Base-by-base conservation (phyloP, 1,140 invertebrate species). In the Asbolus verrucosus region DNA sequence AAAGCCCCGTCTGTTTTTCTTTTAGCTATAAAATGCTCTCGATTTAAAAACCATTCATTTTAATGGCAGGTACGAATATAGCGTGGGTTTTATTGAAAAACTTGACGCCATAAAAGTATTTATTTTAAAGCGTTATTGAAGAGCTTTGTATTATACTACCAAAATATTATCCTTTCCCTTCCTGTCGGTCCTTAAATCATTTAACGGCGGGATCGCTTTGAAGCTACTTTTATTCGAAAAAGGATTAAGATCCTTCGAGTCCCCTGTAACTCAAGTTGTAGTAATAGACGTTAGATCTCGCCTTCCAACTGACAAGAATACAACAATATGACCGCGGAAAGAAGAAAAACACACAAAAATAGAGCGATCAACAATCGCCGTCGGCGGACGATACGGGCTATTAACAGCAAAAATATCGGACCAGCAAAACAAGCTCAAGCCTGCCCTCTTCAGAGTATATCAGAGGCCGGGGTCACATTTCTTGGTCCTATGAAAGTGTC, bases 401-500 rank as follows among this genome's bases (percentile, higher is more conserved):
- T 63, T 63, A 63, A 63, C 61, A 21, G 16, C 61, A 18, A 63
- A 16, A 63, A 63, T 63, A 63, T 39, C 61, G 61, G 15, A 9
- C 11, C 33, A 4, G 33, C 9, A 39, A 63, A 63, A 63, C 61
- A 39, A 63, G 18, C 38, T 38, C 15, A 41, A 24, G 39, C 24
- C 27, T 61, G 54, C 27, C 54, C 30, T 39, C 61, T 18, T 43
- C 38, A 27, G n/a, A 43, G 66, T 68, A 65, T 70, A 39, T 63
- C 68, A 65, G 13, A 13, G 59, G 18, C 41, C 41, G 60, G 54
- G 41, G 41, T 61, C 62, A 33, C 50, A 69, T 72, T 68, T 65
- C 67, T 69, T 69, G 19, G 67, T 50, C 61, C 67, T 72, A 72
- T 69, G 67, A 65, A 71, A 71, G 65, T 68, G 70, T 63, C 65